Base-by-base conservation (phyloP, 2,113 vertebrate genomes). In the Myotis brandtii region DNA sequence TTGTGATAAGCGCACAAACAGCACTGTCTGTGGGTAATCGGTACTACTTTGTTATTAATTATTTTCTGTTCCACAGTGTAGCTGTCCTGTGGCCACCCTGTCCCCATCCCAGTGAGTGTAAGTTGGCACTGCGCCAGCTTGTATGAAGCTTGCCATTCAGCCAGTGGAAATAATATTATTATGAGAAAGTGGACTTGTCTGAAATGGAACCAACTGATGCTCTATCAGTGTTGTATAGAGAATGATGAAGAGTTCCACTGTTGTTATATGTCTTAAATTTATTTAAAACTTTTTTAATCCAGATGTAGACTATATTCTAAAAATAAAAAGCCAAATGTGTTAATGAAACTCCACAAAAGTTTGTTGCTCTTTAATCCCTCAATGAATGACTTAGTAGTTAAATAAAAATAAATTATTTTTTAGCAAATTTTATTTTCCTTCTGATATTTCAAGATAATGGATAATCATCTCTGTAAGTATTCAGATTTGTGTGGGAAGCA, bases 251-350 rank as follows among this genome's bases (percentile, higher is more conserved):
- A 96, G 97, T 97, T 96, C 97, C 98, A 95, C 40, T 81, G 93
- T 98, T 98, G 97, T 98, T 93, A 97, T 96, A 94, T 98, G 98
- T 98, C 96, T 97, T 97, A 98, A 97, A 83, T 97, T 98, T 98
- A 99, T 99, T 98, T 98, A 98, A 99, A 98, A 97, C 96, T 97
- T 98, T 99, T 98, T 97, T 98, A 98, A 98, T 98, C 98, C 98
- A 97, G 97, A 98, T 98, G 98, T 98, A 98, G 98, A 98, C 89
- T 98, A 98, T 98, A 99, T 99, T 98, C 98, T 98, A 98, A 98
- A 98, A 96, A 93, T 94, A 98, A 97, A 77, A 97, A 93, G 96
- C 48, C 93, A 95, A 97, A 98, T 98, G 98, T 98, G 98, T 98
- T 98, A 97, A 98, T 95, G 96, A 89, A 98, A 97, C 97, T 90